Percentiles rank a stretch among this genome's conserved stretches.
Conservation (phyloP, 1,140 invertebrate genomes). For the Tetramorium alpestre region DNA sequence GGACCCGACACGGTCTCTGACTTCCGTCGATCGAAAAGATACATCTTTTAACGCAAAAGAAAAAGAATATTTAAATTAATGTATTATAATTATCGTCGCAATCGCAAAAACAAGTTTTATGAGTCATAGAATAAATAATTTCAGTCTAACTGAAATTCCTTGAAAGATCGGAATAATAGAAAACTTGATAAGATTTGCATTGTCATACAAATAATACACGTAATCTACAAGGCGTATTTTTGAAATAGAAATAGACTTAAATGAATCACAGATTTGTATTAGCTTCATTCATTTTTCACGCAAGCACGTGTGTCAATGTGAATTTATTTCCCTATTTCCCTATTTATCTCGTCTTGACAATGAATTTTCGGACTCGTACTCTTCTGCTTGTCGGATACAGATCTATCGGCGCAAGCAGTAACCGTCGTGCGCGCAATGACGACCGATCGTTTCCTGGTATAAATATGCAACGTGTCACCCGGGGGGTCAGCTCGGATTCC, state of each 20-base stretch:
- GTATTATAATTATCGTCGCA: not conserved
- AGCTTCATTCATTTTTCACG: not conserved
- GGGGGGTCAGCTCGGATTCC: conserved; percentile 73
- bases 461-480: conserved; percentile 75
- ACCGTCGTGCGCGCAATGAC: conserved; percentile 43
- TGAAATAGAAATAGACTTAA: not conserved
- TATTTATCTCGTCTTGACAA: not conserved
- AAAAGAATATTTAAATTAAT: not conserved
- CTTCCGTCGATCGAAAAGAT: not conserved
- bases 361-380: conserved; percentile 1
- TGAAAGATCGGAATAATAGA: not conserved
- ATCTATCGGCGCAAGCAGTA: conserved; percentile 45
- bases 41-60: not conserved
- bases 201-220: not conserved
- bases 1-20: not conserved
- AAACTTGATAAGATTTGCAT: not conserved
- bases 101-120: not conserved
- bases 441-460: conserved; percentile 74
- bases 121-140: not conserved
- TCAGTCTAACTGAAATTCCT: not conserved
- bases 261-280: not conserved
- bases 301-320: not conserved
- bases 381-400: conserved; percentile 17
- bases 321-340: not conserved
- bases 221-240: not conserved